These are phyloP conservation scores for Hirtodrosophila histrioides DNA, from an alignment of 2,888 invertebrate genomes.

Conservation along the genomic window DNA sequence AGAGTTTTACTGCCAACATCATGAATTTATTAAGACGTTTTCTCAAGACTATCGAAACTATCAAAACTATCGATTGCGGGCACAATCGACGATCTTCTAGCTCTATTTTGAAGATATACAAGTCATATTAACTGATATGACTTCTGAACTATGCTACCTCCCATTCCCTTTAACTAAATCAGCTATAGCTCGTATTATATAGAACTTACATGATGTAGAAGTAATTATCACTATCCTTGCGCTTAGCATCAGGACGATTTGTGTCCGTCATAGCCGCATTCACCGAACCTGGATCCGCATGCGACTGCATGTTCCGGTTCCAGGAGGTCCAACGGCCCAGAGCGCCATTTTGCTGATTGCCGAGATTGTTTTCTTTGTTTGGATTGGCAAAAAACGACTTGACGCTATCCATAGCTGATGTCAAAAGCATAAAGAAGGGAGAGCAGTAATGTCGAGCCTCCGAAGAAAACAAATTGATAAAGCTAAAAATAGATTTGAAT, in stretches of 20 bases:
- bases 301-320: slow-evolving; percentile 50
- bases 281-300: slow-evolving; percentile 54
- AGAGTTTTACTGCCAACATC: no score
- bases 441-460: slow-evolving; percentile 61
- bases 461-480: slow-evolving; percentile 62
- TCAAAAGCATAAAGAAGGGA: neutral
- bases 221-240: slow-evolving; percentile 82
- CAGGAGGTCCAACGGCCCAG: slow-evolving; percentile 61
- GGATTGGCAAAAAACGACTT: slow-evolving; percentile 76
- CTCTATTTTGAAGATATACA: no score
- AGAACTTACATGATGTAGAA: slow-evolving; percentile 84
- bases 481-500: slow-evolving; percentile 65
- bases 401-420: slow-evolving; percentile 74
- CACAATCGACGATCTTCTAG: no score
- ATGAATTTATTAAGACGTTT: no score
- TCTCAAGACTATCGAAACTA: no score
- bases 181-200: neutral
- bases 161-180: no score
- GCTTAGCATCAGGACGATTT: slow-evolving; percentile 65
- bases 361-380: slow-evolving; percentile 67
- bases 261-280: slow-evolving; percentile 58
- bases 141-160: no score
- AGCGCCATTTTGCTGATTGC: slow-evolving; percentile 61
- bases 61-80: no score
- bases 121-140: no score